Base-by-base conservation (phyloP, 2,113 vertebrate species). In the Sterna hirundo region DNA sequence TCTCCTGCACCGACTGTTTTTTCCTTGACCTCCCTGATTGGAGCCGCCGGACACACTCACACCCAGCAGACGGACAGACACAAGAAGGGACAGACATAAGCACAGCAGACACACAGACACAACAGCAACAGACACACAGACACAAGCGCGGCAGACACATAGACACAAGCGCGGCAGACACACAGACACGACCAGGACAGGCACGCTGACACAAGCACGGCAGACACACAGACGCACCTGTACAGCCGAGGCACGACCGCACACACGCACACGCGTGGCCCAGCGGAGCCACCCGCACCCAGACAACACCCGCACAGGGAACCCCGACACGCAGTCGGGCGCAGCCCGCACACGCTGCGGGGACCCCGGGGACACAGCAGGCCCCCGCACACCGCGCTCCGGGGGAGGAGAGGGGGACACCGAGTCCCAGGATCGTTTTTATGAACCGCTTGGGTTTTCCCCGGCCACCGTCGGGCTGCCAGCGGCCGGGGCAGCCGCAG, bases 391-490 rank as follows among this genome's bases (percentile, higher is more conserved):
- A 3, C 9, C 8, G 22, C 3, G 0, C 11, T 32, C 46, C 13
- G 34, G 6, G 65, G n/a, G 7, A 17, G 44, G 17, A 46, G 6
- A 8, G 10, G 3, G 34, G 23, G 13, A 11, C 16, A 22, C 5
- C 0, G 42, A 40, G 2, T 6, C 1, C 3, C n/a, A 7, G 30
- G 23, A 13, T 46, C 0, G 4, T 6, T 84, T 44, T 21, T 30
- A 36, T 4, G n/a, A 69, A 12, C 29, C 10, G 0, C 18, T 47
- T 44, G 5, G 1, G 23, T 51, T 68, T 58, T 81, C n/a, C 38
- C 6, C 22, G 34, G 49, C 44, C 44, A 40, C 20, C 13, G 61
- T 11, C 30, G 16, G 23, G 27, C 5, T 23, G n/a, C 51, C 32
- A 46, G 44, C 4, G 10, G 11, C n/a, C 15, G 6, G 11, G 7